Percentiles rank a stretch among this genome's conserved stretches.
Conservation (phyloP, 1,140 invertebrate genomes). For the Mesaphorura yosii region DNA sequence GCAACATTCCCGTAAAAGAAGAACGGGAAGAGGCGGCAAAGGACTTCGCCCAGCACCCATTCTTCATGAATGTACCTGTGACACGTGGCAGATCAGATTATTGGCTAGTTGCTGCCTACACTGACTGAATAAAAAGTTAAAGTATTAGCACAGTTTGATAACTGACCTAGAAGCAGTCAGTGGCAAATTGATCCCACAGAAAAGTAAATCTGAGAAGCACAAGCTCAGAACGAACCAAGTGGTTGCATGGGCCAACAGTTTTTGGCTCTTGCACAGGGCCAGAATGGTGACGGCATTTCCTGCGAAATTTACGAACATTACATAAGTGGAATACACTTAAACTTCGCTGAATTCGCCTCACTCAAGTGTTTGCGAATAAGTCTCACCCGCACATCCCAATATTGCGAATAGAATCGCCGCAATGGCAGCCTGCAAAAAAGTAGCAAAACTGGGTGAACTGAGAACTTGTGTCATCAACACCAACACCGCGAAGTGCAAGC, state of each 20-base stretch:
- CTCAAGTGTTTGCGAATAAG: background rate
- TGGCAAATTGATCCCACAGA: constrained; percentile 70
- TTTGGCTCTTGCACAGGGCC: constrained; percentile 59
- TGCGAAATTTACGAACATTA: constrained; percentile 37
- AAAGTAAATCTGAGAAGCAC: constrained; percentile 71
- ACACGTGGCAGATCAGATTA: no score
- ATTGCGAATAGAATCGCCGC: no score
- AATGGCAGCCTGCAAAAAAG: no score
- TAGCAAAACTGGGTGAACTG: no score
- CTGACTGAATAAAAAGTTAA: no score
- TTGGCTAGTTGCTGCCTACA: no score
- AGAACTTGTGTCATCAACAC: no score
- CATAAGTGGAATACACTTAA: background rate
- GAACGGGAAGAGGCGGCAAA: constrained; percentile 74
- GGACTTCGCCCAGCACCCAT: constrained; percentile 64
- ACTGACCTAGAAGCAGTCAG: constrained; percentile 69
- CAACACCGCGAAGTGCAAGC: no score
- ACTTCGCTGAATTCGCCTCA: background rate
- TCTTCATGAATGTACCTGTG: constrained; percentile 46
- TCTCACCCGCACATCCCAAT: background rate
- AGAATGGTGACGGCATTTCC: constrained; percentile 69
- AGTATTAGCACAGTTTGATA: no score
- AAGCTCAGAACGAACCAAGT: constrained; percentile 77
- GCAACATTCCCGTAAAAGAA: constrained; percentile 83
- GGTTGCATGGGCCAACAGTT: constrained; percentile 65